A percentile compares a stretch with the other conserved stretches of the same genome.
These are phyloP conservation scores for Pseudochaenichthys georgianus DNA, from an alignment of 2,797 vertebrate genomes.

Conservation along the genomic window DNA sequence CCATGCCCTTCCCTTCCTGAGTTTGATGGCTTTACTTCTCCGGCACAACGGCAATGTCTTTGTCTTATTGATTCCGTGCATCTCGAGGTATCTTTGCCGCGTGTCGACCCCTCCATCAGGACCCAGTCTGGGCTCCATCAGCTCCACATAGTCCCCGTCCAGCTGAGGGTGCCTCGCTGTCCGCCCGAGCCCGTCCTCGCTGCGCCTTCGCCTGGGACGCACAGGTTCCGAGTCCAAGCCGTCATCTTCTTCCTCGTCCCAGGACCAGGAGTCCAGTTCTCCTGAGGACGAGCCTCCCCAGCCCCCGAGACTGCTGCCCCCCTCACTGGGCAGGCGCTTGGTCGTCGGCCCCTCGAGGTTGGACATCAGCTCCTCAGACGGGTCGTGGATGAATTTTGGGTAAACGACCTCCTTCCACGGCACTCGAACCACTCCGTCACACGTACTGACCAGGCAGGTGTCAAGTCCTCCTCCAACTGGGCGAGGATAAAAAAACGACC, in stretches of 20 bases:
- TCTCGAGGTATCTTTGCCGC: conserved; percentile 84
- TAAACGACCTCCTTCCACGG: conserved; percentile 93
- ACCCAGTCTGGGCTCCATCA: conserved; percentile 87
- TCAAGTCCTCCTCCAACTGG: conserved; percentile 85
- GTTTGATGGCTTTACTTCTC: conserved; percentile 86
- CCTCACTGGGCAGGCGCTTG: conserved; percentile 71
- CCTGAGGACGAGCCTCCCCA: conserved; percentile 83
- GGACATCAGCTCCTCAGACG: conserved; percentile 77
- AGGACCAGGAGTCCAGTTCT: conserved; percentile 85
- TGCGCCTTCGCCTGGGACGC: conserved; percentile 71
- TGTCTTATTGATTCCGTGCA: conserved; percentile 87
- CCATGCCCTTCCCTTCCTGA: conserved; percentile 87
- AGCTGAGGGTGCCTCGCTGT: conserved; percentile 63
- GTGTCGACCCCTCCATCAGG: conserved; percentile 84
- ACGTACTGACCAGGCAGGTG: conserved; percentile 90
- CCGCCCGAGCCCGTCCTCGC: conserved; percentile 75
- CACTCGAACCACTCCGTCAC: conserved; percentile 88
- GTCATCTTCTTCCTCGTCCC: conserved; percentile 85
- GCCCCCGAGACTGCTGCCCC: conserved; percentile 77
- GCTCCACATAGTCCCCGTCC: conserved; percentile 91
- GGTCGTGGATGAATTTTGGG: conserved; percentile 92
- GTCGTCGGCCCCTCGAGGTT: conserved; percentile 49
- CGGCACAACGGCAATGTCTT: conserved; percentile 89
- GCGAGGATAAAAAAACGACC: background rate
- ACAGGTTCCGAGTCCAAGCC: conserved; percentile 64